Base-by-base conservation (phyloP, 2,888 invertebrate species). In the Cylindroiulus punctatus region DNA sequence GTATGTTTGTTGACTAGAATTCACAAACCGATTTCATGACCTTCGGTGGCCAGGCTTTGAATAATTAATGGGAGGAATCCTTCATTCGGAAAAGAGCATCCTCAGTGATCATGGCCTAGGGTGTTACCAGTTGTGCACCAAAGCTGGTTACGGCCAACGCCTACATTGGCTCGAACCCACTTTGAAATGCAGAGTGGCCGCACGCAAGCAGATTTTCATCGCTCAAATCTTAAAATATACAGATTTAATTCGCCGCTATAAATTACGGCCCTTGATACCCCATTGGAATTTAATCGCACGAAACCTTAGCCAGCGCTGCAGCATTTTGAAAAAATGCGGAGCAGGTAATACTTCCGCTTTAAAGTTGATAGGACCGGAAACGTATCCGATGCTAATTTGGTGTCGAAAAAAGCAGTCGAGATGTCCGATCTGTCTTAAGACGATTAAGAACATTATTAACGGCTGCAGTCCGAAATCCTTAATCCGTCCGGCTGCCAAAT, bases 261-360 rank as follows among this genome's bases (percentile, higher is more conserved):
- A 44, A 44, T 44, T 44, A 44, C 44, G 44, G 44, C 44, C 44
- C 12, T 8, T 8, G 44, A 1, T 44, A 14, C 12, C 44, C 44
- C 1, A 8, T 14, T 44, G 8, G 4, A 44, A 44, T 44, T 44
- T 8, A 44, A 44, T 44, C 14, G 44, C 44, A 8, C 44, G 44
- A 36, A 4, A 36, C 36, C 10, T 44, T 44, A 44, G 8, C 8
- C 8, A 40, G 44, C 7, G 10, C 10, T 44, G 44, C 44, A 44
- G 14, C 19, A n/a, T n/a, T 52, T 19, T 5, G 2, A n/a, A 52
- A 19, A 52, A 52, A 19, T n/a, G 52, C 10, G 1, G 26, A 65
- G n/a, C 65, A 65, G 65, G 65, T 65, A 65, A 65, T 65, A 65
- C 65, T 65, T 65, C 65, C 65, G 8, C 65, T 65, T 65, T 65